Conservation (phyloP, 2,888 invertebrate genomes). For the Pterostichus madidus region DNA sequence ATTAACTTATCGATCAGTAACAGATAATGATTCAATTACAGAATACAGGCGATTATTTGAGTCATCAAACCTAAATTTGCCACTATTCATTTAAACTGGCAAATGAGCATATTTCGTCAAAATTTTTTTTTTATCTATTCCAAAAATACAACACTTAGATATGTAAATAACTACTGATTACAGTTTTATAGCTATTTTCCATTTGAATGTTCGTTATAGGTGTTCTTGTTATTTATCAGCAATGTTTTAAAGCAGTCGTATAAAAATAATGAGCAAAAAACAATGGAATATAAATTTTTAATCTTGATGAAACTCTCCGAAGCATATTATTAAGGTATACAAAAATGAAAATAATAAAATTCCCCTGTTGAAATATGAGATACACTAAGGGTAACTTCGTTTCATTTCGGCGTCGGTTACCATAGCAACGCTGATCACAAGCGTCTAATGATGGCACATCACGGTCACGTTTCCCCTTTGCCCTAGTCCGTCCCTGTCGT, state of each 20-base stretch:
- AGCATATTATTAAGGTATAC: constrained; percentile 42
- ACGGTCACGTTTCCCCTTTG: constrained; percentile 44
- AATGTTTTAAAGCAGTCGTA: not conserved
- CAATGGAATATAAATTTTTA: constrained; percentile 29
- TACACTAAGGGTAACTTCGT: constrained; percentile 35
- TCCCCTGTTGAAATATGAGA: constrained; percentile 37
- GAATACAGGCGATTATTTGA: too few relatives aligned
- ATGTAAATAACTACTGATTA: too few relatives aligned
- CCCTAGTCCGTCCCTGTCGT: constrained; percentile 39
- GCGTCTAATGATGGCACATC: constrained; percentile 57
- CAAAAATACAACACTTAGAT: too few relatives aligned
- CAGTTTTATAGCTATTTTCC: too few relatives aligned
- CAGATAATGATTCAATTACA: too few relatives aligned
- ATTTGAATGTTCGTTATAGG: too few relatives aligned
- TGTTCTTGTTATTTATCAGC: not conserved
- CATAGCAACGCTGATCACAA: constrained; percentile 47
- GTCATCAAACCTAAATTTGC: too few relatives aligned
- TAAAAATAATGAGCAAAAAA: constrained; percentile 33
- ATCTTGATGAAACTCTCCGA: constrained; percentile 34
- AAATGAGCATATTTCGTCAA: too few relatives aligned
- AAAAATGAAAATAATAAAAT: constrained; percentile 54
- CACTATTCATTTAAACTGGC: too few relatives aligned
- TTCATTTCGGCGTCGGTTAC: constrained; percentile 42
- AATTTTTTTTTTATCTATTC: too few relatives aligned
- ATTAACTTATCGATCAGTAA: too few relatives aligned